These are phyloP conservation scores for Macrosiphum euphorbiae DNA, from an alignment of 2,888 invertebrate genomes.

Conservation along the genomic window DNA sequence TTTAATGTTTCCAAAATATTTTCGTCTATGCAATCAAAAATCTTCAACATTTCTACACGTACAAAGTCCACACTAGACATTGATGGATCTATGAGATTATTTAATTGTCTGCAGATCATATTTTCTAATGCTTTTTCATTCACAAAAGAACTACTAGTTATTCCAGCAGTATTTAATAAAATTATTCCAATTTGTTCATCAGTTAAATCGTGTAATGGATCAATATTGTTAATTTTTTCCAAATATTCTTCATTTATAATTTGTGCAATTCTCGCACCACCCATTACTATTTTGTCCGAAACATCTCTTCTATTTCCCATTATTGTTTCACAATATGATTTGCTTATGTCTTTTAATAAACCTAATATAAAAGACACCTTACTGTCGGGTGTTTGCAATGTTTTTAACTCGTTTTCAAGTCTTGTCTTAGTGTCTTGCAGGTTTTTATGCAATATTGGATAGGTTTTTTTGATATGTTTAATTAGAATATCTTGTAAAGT, in stretches of 20 bases:
- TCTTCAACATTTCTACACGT: background rate
- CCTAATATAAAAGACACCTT: too few species aligned
- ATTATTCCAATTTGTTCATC: background rate
- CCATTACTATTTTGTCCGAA: too few species aligned
- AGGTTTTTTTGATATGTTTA: constrained; percentile 14
- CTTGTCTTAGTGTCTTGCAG: background rate
- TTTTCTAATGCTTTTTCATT: constrained; percentile 18
- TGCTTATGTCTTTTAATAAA: too few species aligned
- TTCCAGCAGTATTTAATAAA: constrained; percentile 26
- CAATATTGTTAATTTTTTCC: too few species aligned
- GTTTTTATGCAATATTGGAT: constrained; percentile 6
- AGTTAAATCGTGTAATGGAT: too few species aligned
- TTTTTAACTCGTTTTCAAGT: too few species aligned
- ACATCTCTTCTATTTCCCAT: too few species aligned
- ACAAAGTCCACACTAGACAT: background rate
- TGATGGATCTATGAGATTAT: background rate
- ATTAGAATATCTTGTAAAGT: constrained; percentile 22
- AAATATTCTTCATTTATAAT: too few species aligned
- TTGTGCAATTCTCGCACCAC: too few species aligned
- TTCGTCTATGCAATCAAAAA: constrained; percentile 19
- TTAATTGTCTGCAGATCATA: background rate
- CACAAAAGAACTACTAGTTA: background rate
- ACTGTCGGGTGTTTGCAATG: too few species aligned
- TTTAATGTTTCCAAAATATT: constrained; percentile 2
- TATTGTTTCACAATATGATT: too few species aligned